Evolutionary conservation across 2,888 invertebrate species (phyloP).

Genomic region (Agrotis ipsilon): DNA sequence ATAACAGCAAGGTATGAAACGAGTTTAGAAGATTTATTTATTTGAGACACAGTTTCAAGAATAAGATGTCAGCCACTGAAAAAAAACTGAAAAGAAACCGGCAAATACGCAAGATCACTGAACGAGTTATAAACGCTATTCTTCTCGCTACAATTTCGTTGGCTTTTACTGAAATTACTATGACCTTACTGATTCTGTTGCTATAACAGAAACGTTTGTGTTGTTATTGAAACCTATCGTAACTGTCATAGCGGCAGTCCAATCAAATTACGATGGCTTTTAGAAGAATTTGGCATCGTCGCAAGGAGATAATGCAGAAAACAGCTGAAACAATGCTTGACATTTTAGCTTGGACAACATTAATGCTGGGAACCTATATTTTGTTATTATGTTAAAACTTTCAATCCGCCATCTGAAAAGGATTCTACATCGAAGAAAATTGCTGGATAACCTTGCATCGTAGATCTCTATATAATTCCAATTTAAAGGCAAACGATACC

Average conservation of each 20-base stretch:
- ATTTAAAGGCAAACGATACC: background rate
- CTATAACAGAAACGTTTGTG: slow-evolving; percentile 58
- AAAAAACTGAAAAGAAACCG: slow-evolving; percentile 72
- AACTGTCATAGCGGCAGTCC: background rate
- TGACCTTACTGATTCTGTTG: slow-evolving; percentile 76
- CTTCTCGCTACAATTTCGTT: slow-evolving; percentile 78
- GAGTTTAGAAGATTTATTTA: slow-evolving; percentile 12
- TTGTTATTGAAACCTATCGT: background rate
- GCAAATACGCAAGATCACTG: slow-evolving; percentile 72
- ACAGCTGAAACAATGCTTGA: slow-evolving; percentile 68
- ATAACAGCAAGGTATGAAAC: slow-evolving; percentile 28
- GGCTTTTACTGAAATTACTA: slow-evolving; percentile 79
- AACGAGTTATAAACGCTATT: slow-evolving; percentile 76
- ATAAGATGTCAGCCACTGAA: slow-evolving; percentile 71
- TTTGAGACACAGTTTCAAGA: background rate
- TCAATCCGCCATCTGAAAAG: background rate
- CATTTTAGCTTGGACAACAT: slow-evolving; percentile 72
- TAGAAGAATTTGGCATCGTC: slow-evolving; percentile 71
- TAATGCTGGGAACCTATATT: slow-evolving; percentile 77
- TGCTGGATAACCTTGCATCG: slow-evolving; percentile 10
- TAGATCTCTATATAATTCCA: background rate
- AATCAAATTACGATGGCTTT: slow-evolving; percentile 68
- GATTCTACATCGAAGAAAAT: slow-evolving; percentile 4
- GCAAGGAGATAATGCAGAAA: slow-evolving; percentile 67
- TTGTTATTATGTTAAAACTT: slow-evolving; percentile 64